Evolutionary conservation across 2,113 vertebrate species (phyloP).

Genomic region (Leptobrachium leishanense): DNA sequence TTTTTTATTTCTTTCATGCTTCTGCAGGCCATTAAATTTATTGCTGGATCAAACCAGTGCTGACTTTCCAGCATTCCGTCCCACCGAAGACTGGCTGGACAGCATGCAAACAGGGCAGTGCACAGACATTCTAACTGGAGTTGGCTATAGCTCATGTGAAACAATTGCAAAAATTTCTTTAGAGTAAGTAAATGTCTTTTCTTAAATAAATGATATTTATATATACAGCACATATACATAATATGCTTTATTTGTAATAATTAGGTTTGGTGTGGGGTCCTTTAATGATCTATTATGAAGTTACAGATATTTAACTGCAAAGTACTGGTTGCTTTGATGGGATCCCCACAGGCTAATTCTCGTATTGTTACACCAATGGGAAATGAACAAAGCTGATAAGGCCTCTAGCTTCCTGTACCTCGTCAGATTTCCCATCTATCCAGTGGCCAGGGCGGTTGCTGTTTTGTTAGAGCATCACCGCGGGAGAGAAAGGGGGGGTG

Average conservation of each 20-base stretch:
- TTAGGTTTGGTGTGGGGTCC: too few species aligned
- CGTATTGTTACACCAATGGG: not conserved
- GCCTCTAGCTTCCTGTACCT: too few species aligned
- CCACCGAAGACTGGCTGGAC: constrained; percentile 88
- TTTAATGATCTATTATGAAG: too few species aligned
- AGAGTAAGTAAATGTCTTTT: constrained; percentile 77
- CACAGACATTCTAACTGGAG: constrained; percentile 91
- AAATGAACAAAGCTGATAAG: too few species aligned
- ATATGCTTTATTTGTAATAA: too few species aligned
- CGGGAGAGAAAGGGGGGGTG: too few species aligned
- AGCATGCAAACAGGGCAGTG: constrained; percentile 86
- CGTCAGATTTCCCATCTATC: too few species aligned
- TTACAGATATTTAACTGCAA: not conserved
- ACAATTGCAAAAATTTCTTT: constrained; percentile 94
- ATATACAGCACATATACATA: too few species aligned
- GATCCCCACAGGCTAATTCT: not conserved
- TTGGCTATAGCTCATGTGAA: constrained; percentile 94
- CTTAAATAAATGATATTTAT: not conserved
- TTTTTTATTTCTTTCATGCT: constrained; percentile 27
- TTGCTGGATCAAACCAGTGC: constrained; percentile 89
- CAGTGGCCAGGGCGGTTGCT: too few species aligned
- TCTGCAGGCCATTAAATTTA: constrained; percentile 85
- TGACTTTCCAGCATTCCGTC: constrained; percentile 80
- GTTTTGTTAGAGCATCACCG: too few species aligned
- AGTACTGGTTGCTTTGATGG: not conserved